Evolutionary conservation across 2,797 vertebrate genomes (phyloP).

Genomic region (Pipistrellus pipistrellus): DNA sequence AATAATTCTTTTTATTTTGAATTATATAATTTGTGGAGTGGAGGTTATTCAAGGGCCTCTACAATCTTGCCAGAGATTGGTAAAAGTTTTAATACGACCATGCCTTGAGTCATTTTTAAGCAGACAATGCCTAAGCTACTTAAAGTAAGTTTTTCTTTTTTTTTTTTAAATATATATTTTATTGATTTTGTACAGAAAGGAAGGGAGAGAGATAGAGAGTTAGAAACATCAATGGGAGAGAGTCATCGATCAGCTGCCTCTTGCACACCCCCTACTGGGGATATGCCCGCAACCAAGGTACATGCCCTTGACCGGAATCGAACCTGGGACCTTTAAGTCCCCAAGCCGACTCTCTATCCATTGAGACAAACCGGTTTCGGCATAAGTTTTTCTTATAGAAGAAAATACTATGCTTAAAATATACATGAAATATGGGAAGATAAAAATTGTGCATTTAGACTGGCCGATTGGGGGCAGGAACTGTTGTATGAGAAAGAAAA

Average conservation of each 20-base stretch:
- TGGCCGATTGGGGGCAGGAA: background rate
- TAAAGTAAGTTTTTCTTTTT: constrained; percentile 5
- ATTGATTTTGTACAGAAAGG: too few species aligned
- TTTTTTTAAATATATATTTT: too few species aligned
- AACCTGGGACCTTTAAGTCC: too few species aligned
- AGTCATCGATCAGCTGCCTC: too few species aligned
- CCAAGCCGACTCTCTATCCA: too few species aligned
- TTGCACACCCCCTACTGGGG: too few species aligned
- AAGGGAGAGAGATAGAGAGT: too few species aligned
- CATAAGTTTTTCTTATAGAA: background rate
- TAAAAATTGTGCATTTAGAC: background rate
- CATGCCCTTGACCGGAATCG: too few species aligned
- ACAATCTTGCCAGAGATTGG: background rate
- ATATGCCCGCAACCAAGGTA: too few species aligned
- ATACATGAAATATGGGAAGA: background rate
- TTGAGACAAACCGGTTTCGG: too few species aligned
- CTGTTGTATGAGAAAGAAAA: background rate
- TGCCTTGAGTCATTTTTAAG: background rate
- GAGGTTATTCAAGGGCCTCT: background rate
- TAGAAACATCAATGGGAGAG: too few species aligned
- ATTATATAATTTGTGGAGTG: background rate
- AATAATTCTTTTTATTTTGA: background rate
- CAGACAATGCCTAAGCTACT: background rate
- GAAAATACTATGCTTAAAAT: background rate
- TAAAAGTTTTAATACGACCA: background rate